Base-by-base conservation (phyloP, 2,888 invertebrate species). In the Athalia rosae region DNA sequence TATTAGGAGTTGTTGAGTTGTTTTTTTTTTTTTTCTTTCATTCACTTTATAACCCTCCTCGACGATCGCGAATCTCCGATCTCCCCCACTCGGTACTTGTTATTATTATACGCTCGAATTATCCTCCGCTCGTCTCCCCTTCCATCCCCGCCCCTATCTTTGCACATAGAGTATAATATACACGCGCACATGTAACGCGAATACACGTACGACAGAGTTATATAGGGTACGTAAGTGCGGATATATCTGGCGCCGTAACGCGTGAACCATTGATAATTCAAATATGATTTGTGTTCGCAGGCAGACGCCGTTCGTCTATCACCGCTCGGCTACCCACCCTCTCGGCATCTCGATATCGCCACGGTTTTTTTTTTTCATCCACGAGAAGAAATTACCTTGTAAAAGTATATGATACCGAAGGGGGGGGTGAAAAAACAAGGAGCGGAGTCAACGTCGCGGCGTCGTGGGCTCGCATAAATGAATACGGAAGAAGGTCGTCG, bases 201-300 rank as follows among this genome's bases (percentile, higher is more conserved):
- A 6, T 7, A 4, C 62, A 53, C 6, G 15, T 50, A 28, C n/a
- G 15, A 9, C 4, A n/a, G 48, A 15, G 11, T 28, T 28, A 28
- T 28, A 41, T 13, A n/a, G n/a, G n/a, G n/a, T n/a, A 47, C 48
- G 67, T 67, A 66, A 11, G 15, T 47, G 28, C 53, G 67, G 11
- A 28, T 28, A 53, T 53, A 71, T 45, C 63, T n/a, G n/a, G n/a
- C n/a, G n/a, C 43, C 79, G 59, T 69, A 73, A 45, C 53, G 41
- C 47, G 61, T 69, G 79, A 80, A 78, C 76, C 80, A 76, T 82
- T 84, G 82, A 83, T 84, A 84, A 83, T 79, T 80, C 76, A 56
- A 69, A 63, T 76, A 13, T 83, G 83, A 83, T 84, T 84, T 84
- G 83, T 84, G 81, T 83, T 80, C 79, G 59, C 82, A 84, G 83